These are phyloP conservation scores for Smithornis capensis DNA, from an alignment of 2,113 vertebrate genomes.

Conservation along the genomic window DNA sequence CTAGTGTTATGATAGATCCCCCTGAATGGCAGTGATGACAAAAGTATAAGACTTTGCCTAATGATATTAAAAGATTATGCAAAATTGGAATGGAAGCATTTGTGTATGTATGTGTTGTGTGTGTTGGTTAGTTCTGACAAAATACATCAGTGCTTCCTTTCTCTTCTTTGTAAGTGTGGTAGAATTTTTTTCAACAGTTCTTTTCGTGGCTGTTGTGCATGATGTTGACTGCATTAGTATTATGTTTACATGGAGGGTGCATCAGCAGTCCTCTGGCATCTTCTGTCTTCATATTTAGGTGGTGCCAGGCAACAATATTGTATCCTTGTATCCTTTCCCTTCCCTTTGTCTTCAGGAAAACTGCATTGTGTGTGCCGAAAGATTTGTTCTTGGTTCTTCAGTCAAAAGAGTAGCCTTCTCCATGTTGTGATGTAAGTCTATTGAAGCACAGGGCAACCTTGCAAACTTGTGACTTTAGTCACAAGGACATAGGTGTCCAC, in stretches of 20 bases:
- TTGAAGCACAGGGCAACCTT: neutral
- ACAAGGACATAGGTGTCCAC: neutral
- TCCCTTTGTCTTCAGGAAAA: neutral
- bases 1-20: neutral
- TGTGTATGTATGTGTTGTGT: neutral
- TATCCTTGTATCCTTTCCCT: neutral
- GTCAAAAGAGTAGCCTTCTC: neutral
- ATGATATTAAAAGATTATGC: neutral
- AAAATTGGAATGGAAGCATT: neutral
- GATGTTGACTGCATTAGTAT: neutral
- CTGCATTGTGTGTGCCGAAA: neutral
- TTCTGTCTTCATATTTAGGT: neutral
- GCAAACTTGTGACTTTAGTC: neutral
- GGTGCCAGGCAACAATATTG: neutral
- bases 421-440: neutral
- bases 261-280: neutral
- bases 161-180: neutral
- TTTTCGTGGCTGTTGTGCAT: neutral
- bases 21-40: neutral
- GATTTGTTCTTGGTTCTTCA: neutral
- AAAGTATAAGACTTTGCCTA: neutral
- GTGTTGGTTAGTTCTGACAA: neutral
- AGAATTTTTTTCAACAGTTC: neutral
- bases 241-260: neutral
- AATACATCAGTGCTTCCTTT: neutral